Conservation (phyloP, 1,140 invertebrate species). For the Drosophila pandora region DNA sequence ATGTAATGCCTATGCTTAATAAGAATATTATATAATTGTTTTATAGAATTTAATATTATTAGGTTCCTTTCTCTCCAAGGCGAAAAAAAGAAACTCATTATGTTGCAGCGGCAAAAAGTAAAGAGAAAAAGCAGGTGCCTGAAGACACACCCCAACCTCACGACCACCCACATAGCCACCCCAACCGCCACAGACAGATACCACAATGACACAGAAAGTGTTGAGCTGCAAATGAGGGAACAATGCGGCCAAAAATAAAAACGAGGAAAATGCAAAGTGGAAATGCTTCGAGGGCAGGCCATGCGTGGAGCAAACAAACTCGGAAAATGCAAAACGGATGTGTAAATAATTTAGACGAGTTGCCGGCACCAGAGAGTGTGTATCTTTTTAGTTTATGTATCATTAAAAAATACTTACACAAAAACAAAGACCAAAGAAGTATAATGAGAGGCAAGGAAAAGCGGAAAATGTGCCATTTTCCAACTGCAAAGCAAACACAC, state of each 20-base stretch:
- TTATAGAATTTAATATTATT: no score
- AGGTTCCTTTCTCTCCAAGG: no score
- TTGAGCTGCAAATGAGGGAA: slow-evolving; percentile 79
- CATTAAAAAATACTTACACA: slow-evolving; percentile 81
- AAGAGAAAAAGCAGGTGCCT: slow-evolving; percentile 62
- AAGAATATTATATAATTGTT: no score
- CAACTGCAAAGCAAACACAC: slow-evolving; percentile 69
- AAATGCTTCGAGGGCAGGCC: slow-evolving; percentile 69
- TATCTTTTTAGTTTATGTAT: slow-evolving; percentile 82
- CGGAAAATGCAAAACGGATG: slow-evolving; percentile 79
- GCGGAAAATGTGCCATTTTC: slow-evolving; percentile 78
- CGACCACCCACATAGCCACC: slow-evolving; percentile 3
- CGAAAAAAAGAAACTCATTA: background rate
- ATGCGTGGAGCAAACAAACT: slow-evolving; percentile 69
- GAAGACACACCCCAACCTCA: slow-evolving; percentile 35
- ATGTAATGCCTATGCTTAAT: no score
- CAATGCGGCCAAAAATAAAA: slow-evolving; percentile 63
- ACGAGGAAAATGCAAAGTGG: slow-evolving; percentile 53
- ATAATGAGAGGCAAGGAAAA: slow-evolving; percentile 47
- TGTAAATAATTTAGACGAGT: slow-evolving; percentile 82
- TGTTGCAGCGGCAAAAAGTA: slow-evolving; percentile 13
- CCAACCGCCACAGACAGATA: slow-evolving; percentile 49
- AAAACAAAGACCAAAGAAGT: slow-evolving; percentile 37
- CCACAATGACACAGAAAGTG: slow-evolving; percentile 80
- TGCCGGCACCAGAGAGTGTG: slow-evolving; percentile 55